Evolutionary conservation across 2,888 invertebrate genomes (phyloP), one percentile per base, ranked within the genome.

Genomic region (Catocala nupta): DNA sequence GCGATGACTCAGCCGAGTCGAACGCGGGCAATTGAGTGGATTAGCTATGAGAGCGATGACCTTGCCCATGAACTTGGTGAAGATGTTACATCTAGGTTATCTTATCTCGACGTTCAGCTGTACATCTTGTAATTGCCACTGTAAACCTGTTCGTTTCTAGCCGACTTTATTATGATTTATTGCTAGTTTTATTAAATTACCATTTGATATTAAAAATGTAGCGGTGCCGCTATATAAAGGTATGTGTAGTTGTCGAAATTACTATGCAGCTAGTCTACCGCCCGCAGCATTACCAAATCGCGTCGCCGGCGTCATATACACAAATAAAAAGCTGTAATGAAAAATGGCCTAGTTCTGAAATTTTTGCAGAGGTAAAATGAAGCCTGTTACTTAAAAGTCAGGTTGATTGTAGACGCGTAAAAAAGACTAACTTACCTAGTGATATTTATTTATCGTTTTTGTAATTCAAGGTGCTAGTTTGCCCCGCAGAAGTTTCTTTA

Each of bases 1-100:
- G 44, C 52, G 53, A 52, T 74, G 61, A 68, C 39, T 55, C 68
- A 54, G 47, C 34, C 25, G 44, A 44, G n/a, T 44, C 43, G 50
- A 13, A 51, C 16, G 13, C 36, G 34, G 25, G 49, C 70, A 77
- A 77, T 77, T 77, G 67, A 64, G 57, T 50, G 44, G 64, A 70
- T 68, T 70, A 70, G 12, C 53, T 43, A 53, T 55, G 68, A 73
- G 75, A 64, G 52, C 75, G 65, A 62, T 62, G 66, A 77, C 77
- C 77, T 77, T 77, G 77, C 33, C 39, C 77, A 51, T 77, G 75
- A 77, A 77, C 77, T 71, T 75, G 70, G 51, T 55, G 56, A 55
- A 69, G 70, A 68, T 58, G 63, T 64, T n/a, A 54, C 60, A 77
- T 67, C 67, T 75, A 44, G 70, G 70, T 70, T 77, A 77, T 77